Evolutionary conservation across 2,113 vertebrate genomes (phyloP).

Genomic region (Pycnonotus jocosus): DNA sequence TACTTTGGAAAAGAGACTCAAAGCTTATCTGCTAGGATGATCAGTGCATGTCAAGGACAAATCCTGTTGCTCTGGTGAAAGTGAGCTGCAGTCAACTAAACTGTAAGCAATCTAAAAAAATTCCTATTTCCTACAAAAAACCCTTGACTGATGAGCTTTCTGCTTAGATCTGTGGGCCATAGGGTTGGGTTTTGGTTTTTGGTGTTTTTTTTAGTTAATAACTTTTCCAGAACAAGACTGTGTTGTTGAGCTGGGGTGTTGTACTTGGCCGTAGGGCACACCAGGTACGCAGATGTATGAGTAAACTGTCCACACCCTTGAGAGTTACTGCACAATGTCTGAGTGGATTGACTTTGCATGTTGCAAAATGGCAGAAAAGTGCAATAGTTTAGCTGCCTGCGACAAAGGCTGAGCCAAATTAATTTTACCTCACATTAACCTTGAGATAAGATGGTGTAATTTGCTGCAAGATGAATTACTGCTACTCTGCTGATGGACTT

Average conservation of each 20-base stretch:
- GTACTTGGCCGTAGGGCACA: not conserved
- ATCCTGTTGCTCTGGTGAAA: not conserved
- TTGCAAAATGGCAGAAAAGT: not conserved
- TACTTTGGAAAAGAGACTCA: not conserved
- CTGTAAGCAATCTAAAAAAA: not conserved
- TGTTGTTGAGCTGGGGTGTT: not conserved
- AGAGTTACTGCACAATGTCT: not conserved
- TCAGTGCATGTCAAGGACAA: not conserved
- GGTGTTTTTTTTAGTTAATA: not conserved
- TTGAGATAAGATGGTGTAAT: not conserved
- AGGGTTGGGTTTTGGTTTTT: not conserved
- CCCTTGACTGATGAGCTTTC: not conserved
- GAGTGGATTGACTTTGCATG: not conserved
- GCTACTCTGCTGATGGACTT: not conserved
- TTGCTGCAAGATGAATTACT: not conserved
- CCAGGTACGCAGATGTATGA: not conserved
- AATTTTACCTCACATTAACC: slow-evolving; percentile 10
- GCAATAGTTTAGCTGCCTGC: not conserved
- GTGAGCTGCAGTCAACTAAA: not conserved
- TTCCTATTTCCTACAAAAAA: not conserved
- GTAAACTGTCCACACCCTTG: not conserved
- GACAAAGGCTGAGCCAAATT: not conserved
- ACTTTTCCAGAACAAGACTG: not conserved
- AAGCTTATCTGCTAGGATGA: not conserved
- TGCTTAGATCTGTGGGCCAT: not conserved